Percentiles rank a stretch among this genome's conserved stretches.
Evolutionary conservation across 1,140 invertebrate genomes (phyloP).

Genomic region (Aphaenogaster floridana): DNA sequence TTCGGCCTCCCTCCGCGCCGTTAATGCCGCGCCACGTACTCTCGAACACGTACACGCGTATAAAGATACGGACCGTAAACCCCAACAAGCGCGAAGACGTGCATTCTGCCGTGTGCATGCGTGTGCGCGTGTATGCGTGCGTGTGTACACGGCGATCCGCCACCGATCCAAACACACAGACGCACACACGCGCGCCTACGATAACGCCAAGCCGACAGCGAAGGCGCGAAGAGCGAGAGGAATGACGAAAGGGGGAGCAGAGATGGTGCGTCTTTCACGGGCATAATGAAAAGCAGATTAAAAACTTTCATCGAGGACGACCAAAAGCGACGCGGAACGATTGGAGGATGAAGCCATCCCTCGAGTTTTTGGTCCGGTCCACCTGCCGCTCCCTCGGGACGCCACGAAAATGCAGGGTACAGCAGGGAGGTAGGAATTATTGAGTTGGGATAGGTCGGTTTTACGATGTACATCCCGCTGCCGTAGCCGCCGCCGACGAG

Average conservation of each 20-base stretch:
- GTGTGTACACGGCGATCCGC: slow-evolving; percentile 12
- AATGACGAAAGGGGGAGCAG: neutral
- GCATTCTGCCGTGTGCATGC: slow-evolving; percentile 59
- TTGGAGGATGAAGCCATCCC: slow-evolving; percentile 51
- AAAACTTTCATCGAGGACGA: slow-evolving; percentile 74
- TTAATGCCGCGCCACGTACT: slow-evolving; percentile 84
- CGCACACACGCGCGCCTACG: neutral
- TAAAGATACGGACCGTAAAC: slow-evolving; percentile 83
- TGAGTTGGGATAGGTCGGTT: slow-evolving; percentile 72
- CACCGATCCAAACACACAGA: neutral
- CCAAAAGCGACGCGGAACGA: slow-evolving; percentile 62
- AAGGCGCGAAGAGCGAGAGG: slow-evolving; percentile 12
- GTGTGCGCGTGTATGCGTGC: neutral
- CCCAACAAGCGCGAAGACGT: slow-evolving; percentile 78
- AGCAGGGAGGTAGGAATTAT: slow-evolving; percentile 63
- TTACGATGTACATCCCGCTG: slow-evolving; percentile 64
- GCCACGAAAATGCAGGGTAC: slow-evolving; percentile 45
- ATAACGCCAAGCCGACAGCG: slow-evolving; percentile 48
- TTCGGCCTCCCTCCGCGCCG: slow-evolving; percentile 67
- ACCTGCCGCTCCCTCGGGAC: slow-evolving; percentile 34
- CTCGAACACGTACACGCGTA: slow-evolving; percentile 76
- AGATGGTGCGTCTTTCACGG: slow-evolving; percentile 66
- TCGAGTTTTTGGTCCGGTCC: slow-evolving; percentile 56
- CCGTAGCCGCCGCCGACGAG: neutral
- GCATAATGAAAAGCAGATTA: slow-evolving; percentile 81